phyloP scores from a whole-genome alignment of 1,140 invertebrate species.

The Solen grandis region DNA sequence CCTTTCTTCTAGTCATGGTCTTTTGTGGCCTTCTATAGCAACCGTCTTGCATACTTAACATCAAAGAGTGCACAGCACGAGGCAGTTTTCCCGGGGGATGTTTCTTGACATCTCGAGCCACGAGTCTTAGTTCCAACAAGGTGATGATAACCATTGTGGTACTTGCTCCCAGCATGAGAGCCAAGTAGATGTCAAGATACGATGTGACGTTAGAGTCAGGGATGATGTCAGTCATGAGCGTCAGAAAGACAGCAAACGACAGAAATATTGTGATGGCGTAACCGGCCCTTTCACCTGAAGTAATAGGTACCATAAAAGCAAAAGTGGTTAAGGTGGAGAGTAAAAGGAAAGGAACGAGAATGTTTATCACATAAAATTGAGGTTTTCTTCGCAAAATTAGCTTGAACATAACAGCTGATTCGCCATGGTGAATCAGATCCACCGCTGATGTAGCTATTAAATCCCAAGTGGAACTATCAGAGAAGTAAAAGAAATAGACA shows the following conservation, averaged over 20 bases:
- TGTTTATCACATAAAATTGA: conserved; percentile 82
- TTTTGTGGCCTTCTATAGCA: background rate
- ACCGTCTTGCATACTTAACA: background rate
- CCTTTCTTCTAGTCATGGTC: background rate
- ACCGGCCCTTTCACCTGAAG: too few relatives aligned
- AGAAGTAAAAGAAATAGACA: conserved; percentile 26
- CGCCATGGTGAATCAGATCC: conserved; percentile 1
- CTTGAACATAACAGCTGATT: conserved; percentile 47
- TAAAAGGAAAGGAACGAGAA: conserved; percentile 84
- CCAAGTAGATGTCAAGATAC: background rate
- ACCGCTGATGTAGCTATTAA: conserved; percentile 3
- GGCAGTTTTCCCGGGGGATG: background rate
- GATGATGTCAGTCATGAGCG: conserved; percentile 84
- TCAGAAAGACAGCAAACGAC: conserved; percentile 84
- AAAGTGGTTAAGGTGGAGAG: conserved; percentile 83
- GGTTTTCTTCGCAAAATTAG: conserved; percentile 67
- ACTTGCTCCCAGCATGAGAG: background rate
- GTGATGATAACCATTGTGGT: too few relatives aligned
- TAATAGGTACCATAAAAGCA: conserved; percentile 84
- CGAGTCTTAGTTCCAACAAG: too few relatives aligned
- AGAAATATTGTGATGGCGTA: too few relatives aligned
- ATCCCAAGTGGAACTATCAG: conserved; percentile 54
- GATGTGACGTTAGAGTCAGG: too few relatives aligned
- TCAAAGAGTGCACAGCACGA: background rate
- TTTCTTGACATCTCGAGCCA: background rate